Evolutionary conservation across 2,888 invertebrate genomes (phyloP), one percentile per base, ranked within the genome.

Genomic region (Choreutis nemorana): DNA sequence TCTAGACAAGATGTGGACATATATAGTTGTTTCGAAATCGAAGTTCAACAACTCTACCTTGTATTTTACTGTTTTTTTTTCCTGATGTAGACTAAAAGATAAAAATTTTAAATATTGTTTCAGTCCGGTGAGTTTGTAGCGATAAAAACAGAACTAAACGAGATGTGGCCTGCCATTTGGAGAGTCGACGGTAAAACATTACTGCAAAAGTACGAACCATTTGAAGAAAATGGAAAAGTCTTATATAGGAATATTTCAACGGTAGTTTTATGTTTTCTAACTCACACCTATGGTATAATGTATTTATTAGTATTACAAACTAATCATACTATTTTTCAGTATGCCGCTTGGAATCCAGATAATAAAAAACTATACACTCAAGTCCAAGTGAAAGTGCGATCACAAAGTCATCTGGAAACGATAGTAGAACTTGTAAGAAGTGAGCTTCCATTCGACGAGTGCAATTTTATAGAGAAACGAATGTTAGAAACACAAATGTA

Each of bases 111-210:
- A n/a, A n/a, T n/a, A n/a, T n/a, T n/a, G n/a, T 83, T 81, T 30
- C 71, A 94, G 94, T 85, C 89, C 38, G 94, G 94, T 23, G 91
- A 92, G 55, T 96, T 94, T 78, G 88, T 95, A 39, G 90, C 92
- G 21, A 83, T 93, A 52, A 91, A 91, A 70, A 82, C 86, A 28
- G 94, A 95, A 68, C 64, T 91, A 41, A 83, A 83, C 34, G 85
- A 89, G 57, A 89, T 92, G 61, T 90, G 87, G 83, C 94, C 94
- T 4, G 85, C 90, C 4, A 87, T 96, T 48, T 96, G 95, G 95
- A 86, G 92, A 63, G 90, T 95, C 23, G 94, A 95, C 59, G 91
- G 90, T 1, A 90, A 90, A 65, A 87, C 88, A 11, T 78, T 91
- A 39, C 64, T 91, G 36, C 91, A 91, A 65, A 91, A 91, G 59